Conservation (phyloP, 2,888 invertebrate species). For the Yponomeuta malinellus region DNA sequence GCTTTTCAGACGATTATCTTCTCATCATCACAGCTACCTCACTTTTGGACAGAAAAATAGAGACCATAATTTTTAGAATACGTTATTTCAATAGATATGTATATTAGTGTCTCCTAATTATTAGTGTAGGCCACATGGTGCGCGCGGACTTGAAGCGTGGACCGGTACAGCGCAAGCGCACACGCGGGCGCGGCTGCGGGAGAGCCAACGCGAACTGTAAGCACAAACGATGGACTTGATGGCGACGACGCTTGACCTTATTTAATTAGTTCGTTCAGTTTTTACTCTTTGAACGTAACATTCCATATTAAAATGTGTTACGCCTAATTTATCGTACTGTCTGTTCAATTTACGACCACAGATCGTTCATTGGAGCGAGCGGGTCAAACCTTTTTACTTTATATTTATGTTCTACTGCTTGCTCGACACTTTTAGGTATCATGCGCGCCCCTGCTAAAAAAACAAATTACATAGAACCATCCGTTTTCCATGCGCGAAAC, state of each 20-base stretch:
- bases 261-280: constrained; percentile 73
- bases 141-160: neutral
- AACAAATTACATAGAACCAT: no score
- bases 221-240: constrained; percentile 25
- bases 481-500: no score
- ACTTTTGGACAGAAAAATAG: no score
- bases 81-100: no score
- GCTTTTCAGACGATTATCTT: no score
- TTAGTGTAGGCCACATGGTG: neutral
- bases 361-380: neutral
- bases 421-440: neutral
- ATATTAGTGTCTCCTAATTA: no score
- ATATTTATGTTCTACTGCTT: neutral
- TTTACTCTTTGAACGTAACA: constrained; percentile 67
- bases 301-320: constrained; percentile 67
- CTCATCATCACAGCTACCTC: no score
- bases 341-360: constrained; percentile 39
- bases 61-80: no score
- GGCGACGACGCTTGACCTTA: constrained; percentile 69
- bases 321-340: constrained; percentile 64
- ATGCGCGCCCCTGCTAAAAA: neutral
- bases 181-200: constrained; percentile 26
- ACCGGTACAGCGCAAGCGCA: constrained; percentile 19
- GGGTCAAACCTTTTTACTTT: neutral
- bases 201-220: constrained; percentile 32